Percentiles rank a stretch among this genome's conserved stretches.
phyloP scores from a whole-genome alignment of 2,113 vertebrate genomes.

The Tragelaphus buxtoni region DNA sequence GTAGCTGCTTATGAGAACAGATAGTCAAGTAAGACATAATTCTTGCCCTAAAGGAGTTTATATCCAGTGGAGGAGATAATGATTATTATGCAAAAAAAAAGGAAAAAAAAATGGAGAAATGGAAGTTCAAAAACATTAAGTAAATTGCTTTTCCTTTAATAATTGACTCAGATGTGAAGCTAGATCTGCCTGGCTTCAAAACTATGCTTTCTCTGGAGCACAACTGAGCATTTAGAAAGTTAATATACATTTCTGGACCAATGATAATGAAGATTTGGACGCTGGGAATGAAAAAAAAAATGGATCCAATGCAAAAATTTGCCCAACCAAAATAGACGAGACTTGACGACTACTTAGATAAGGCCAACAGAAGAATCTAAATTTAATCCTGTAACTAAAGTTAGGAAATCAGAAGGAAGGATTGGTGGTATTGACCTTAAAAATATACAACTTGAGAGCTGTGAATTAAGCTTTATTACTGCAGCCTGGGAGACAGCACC shows the following conservation, averaged over 20 bases:
- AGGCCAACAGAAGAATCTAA: neutral
- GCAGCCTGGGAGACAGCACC: neutral
- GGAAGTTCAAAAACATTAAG: neutral
- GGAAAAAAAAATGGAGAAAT: neutral
- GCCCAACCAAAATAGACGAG: neutral
- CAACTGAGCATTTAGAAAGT: neutral
- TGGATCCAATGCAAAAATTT: neutral
- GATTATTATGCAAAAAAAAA: neutral
- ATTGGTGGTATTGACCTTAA: neutral
- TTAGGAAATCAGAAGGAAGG: neutral
- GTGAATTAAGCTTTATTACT: neutral
- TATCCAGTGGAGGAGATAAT: neutral
- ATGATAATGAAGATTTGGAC: neutral
- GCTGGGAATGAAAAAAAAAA: neutral
- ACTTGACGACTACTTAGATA: neutral
- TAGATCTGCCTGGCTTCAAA: neutral
- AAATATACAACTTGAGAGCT: neutral
- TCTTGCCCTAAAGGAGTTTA: neutral
- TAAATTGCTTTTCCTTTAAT: neutral
- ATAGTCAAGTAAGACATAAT: neutral
- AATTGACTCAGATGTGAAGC: neutral
- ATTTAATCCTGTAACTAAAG: neutral
- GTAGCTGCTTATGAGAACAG: neutral
- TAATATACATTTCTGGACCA: neutral
- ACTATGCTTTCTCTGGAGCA: neutral